Conservation (phyloP, 2,797 vertebrate genomes). For the Carcharodon carcharias region DNA sequence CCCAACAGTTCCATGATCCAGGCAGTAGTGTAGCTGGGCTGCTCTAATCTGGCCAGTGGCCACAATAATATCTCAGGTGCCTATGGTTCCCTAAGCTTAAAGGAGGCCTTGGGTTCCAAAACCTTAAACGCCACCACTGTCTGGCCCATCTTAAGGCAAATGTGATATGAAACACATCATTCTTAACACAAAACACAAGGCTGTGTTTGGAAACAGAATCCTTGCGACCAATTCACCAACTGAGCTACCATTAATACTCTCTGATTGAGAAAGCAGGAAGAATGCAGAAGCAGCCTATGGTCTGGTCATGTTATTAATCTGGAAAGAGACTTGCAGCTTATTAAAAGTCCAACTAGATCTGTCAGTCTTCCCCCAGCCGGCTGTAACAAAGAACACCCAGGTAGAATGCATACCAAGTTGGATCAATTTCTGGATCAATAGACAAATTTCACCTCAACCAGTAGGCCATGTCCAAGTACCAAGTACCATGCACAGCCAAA, state of each 20-base stretch:
- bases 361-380: neutral
- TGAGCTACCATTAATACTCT: neutral
- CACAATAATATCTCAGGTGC: neutral
- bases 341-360: neutral
- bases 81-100: neutral
- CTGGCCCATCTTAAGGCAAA: no score
- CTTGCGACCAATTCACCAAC: neutral
- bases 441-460: neutral
- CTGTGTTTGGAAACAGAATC: neutral
- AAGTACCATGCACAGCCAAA: neutral
- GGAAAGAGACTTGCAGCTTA: neutral
- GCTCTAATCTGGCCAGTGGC: neutral
- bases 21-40: neutral
- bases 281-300: neutral
- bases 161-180: neutral
- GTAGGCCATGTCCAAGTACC: neutral
- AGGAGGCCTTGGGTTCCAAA: neutral
- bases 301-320: neutral
- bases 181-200: neutral
- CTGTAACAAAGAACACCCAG: neutral
- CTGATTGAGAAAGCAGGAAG: neutral
- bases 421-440: neutral
- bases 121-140: neutral
- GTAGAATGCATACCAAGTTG: neutral
- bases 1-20: neutral